Evolutionary conservation across 2,797 vertebrate species (phyloP).

Genomic region (Ispidina lecontei): DNA sequence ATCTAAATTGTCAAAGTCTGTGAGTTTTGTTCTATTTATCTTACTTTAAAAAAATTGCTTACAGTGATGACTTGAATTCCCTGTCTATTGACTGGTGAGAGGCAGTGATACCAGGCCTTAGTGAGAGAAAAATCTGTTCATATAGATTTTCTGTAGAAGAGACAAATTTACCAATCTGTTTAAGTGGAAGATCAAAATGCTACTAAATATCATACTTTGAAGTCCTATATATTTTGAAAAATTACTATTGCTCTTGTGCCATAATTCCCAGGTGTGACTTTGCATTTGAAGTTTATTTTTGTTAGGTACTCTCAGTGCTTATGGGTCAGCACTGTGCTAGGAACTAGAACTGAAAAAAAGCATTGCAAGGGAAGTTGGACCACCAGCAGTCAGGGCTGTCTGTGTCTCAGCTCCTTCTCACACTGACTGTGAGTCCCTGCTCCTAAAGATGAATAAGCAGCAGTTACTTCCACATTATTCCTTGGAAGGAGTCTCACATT

Average conservation of each 20-base stretch:
- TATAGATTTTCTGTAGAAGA: background rate
- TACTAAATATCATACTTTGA: background rate
- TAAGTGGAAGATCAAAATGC: background rate
- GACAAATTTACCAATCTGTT: background rate
- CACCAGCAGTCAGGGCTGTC: background rate
- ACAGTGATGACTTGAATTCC: background rate
- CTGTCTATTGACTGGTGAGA: background rate
- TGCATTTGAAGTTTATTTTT: background rate
- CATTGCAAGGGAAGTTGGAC: background rate
- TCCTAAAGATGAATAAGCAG: background rate
- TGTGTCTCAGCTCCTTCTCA: background rate
- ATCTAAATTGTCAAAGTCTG: background rate
- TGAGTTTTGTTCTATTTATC: background rate
- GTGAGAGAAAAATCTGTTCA: background rate
- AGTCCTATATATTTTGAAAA: background rate
- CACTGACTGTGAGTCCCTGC: fast-evolving
- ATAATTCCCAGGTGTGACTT: background rate
- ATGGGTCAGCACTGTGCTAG: background rate
- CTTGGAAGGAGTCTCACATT: background rate
- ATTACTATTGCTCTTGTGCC: background rate
- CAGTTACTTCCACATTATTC: background rate
- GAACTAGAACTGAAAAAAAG: background rate
- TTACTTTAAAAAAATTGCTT: background rate
- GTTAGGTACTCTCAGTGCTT: background rate
- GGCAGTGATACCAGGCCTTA: background rate